These are phyloP conservation scores for Hololepta plana DNA, from an alignment of 2,888 invertebrate genomes.

Conservation along the genomic window DNA sequence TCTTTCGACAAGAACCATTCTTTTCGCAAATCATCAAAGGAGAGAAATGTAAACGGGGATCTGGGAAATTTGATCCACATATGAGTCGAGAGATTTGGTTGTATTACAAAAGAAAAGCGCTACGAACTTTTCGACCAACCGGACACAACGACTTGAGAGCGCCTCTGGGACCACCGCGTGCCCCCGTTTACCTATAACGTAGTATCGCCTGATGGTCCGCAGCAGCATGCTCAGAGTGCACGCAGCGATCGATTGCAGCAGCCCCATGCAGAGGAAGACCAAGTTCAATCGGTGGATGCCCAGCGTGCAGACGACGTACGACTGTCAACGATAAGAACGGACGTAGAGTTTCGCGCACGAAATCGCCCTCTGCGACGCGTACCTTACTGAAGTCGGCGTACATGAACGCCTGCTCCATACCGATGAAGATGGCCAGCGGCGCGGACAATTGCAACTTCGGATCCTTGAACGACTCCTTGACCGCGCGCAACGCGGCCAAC, in stretches of 20 bases:
- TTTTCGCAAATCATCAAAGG: too few relatives aligned
- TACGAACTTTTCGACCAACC: too few relatives aligned
- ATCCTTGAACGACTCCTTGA: conserved; percentile 36
- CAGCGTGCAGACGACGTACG: conserved; percentile 66
- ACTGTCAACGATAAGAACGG: too few relatives aligned
- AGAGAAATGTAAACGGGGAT: too few relatives aligned
- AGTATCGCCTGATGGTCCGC: conserved; percentile 51
- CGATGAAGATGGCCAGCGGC: conserved; percentile 64
- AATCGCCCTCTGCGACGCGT: conserved; percentile 9
- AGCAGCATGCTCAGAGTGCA: conserved; percentile 66
- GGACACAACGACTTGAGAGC: too few relatives aligned
- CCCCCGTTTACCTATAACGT: conserved; percentile 58
- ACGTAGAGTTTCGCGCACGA: too few relatives aligned
- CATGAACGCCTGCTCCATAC: conserved; percentile 71
- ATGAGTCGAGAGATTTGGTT: too few relatives aligned
- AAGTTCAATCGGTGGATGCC: conserved; percentile 57
- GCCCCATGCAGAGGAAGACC: conserved; percentile 54
- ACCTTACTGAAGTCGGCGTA: conserved; percentile 69
- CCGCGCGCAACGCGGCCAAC: conserved; percentile 29
- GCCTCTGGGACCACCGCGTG: too few relatives aligned
- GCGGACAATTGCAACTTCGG: conserved; percentile 48
- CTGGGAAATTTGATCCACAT: too few relatives aligned
- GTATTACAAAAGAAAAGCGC: too few relatives aligned
- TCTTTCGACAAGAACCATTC: too few relatives aligned
- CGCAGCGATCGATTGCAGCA: conserved; percentile 57